Evolutionary conservation across 1,140 invertebrate genomes (phyloP).

Genomic region (Liolophura sinensis): DNA sequence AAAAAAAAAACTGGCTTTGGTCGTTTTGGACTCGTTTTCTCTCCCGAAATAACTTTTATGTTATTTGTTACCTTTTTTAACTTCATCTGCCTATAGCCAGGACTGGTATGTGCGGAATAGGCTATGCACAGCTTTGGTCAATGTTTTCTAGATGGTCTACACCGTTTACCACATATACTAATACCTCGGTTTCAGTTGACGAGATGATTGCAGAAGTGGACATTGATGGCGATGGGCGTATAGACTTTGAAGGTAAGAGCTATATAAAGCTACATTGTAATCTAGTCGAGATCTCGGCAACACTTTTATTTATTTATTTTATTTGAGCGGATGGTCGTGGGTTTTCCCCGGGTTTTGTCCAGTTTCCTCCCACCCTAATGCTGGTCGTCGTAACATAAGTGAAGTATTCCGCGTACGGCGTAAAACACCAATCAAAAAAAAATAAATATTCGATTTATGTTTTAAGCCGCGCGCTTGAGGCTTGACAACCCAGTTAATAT

Average conservation of each 20-base stretch:
- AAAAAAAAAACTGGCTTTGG: too few species aligned
- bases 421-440: constrained; percentile 2
- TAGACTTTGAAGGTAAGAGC: constrained; percentile 50
- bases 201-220: constrained; percentile 99
- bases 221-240: constrained; percentile 84
- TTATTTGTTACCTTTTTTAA: too few species aligned
- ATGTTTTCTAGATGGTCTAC: too few species aligned
- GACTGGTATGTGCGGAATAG: too few species aligned
- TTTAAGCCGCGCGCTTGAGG: not conserved
- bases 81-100: too few species aligned
- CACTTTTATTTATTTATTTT: not conserved
- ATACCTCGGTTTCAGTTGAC: constrained; percentile 69
- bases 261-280: constrained; percentile 10
- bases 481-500: too few species aligned
- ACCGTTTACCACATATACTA: too few species aligned
- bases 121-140: too few species aligned
- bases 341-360: constrained; percentile 1
- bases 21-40: too few species aligned
- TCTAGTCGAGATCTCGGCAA: not conserved
- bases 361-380: constrained; percentile 9
- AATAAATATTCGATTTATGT: not conserved
- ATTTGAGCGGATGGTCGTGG: not conserved
- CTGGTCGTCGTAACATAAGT: too few species aligned
- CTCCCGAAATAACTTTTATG: too few species aligned
- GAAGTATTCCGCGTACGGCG: too few species aligned